Evolutionary conservation across 2,113 vertebrate species (phyloP).

Genomic region (Centropus bengalensis): DNA sequence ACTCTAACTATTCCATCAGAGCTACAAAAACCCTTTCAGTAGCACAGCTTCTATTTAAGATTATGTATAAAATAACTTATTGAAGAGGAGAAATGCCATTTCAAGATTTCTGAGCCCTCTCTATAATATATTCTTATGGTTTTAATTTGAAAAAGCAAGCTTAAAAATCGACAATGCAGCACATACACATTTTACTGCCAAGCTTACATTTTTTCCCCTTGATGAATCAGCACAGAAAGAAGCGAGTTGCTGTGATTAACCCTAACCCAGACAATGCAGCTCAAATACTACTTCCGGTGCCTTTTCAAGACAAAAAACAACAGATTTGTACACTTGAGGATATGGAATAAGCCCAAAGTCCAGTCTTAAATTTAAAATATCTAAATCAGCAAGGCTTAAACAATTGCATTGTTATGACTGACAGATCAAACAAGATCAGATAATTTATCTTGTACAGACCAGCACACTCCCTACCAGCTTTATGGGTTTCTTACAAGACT

Average conservation of each 20-base stretch:
- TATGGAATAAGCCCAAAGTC: not conserved
- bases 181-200: conserved; percentile 69
- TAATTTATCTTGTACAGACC: not conserved
- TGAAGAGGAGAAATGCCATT: conserved; percentile 52
- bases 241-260: conserved; percentile 54
- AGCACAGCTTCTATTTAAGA: conserved; percentile 28
- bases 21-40: conserved; percentile 38
- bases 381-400: not conserved
- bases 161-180: conserved; percentile 62
- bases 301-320: not conserved
- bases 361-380: not conserved
- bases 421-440: not conserved
- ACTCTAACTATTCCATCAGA: not conserved
- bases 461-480: not conserved
- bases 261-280: conserved; percentile 32
- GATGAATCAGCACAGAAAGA: conserved; percentile 63
- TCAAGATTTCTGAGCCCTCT: conserved; percentile 43
- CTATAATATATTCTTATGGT: conserved; percentile 5
- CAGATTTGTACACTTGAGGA: not conserved
- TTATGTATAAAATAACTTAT: conserved; percentile 40
- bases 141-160: conserved; percentile 64
- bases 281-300: not conserved
- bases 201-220: conserved; percentile 66
- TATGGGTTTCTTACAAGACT: not conserved
- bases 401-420: not conserved